A percentile compares a stretch with the other conserved stretches of the same genome.
These are phyloP conservation scores for Drosophila quadrilineata DNA, from an alignment of 1,140 invertebrate species.

Conservation along the genomic window DNA sequence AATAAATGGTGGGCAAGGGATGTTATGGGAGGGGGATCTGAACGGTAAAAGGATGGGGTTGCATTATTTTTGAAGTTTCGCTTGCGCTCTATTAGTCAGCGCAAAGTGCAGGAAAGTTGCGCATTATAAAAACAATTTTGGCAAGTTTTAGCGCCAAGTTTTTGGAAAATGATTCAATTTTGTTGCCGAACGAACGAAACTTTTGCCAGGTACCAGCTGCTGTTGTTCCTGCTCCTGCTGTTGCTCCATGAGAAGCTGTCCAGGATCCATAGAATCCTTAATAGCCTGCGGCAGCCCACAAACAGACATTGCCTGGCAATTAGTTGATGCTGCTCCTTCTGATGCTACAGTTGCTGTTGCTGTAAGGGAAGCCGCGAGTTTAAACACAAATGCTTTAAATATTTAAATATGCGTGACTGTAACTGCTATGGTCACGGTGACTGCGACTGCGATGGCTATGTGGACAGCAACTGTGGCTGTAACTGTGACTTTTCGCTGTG, in stretches of 20 bases:
- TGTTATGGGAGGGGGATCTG: too few species aligned
- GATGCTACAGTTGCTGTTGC: not conserved
- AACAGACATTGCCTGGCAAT: slow-evolving; percentile 34
- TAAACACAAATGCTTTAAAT: slow-evolving; percentile 4
- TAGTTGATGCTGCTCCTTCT: slow-evolving; percentile 15
- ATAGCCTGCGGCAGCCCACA: slow-evolving; percentile 31
- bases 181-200: slow-evolving; percentile 53
- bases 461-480: too few species aligned
- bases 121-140: slow-evolving; percentile 72
- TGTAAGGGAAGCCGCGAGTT: not conserved
- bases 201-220: slow-evolving; percentile 52
- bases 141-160: slow-evolving; percentile 56
- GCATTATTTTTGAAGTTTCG: too few species aligned
- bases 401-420: slow-evolving; percentile 6
- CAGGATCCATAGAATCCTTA: slow-evolving; percentile 17
- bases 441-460: too few species aligned
- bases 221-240: slow-evolving; percentile 5
- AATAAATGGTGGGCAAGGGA: too few species aligned
- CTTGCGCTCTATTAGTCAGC: slow-evolving; percentile 52
- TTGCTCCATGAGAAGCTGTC: not conserved
- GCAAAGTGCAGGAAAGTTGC: slow-evolving; percentile 31
- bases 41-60: too few species aligned
- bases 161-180: slow-evolving; percentile 68
- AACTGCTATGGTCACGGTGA: too few species aligned
- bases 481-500: too few species aligned